Evolutionary conservation across 2,888 invertebrate species (phyloP).

Genomic region (Pammene fasciana): DNA sequence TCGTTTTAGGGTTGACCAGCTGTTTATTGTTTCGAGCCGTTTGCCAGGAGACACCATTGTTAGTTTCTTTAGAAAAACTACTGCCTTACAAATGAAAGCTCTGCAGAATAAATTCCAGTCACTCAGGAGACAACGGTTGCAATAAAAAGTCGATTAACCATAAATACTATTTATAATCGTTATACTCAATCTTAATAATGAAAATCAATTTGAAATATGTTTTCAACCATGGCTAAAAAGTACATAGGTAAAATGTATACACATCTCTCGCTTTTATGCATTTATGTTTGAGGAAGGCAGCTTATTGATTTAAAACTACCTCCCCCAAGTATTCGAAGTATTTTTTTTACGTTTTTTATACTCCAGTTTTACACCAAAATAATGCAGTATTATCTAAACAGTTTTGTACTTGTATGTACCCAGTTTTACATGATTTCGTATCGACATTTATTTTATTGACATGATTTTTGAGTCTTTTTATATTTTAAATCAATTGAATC

Average conservation of each 20-base stretch:
- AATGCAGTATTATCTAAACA: constrained; percentile 36
- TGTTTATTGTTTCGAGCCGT: too few relatives aligned
- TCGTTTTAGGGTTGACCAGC: too few relatives aligned
- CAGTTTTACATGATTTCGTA: constrained; percentile 10
- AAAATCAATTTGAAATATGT: neutral
- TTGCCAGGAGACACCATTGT: too few relatives aligned
- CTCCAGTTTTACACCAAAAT: constrained; percentile 32
- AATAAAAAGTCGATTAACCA: too few relatives aligned
- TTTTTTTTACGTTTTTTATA: constrained; percentile 37
- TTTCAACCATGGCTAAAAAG: neutral
- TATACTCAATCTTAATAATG: neutral
- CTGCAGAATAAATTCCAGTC: too few relatives aligned
- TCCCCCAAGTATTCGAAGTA: constrained; percentile 39
- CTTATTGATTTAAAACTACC: constrained; percentile 39
- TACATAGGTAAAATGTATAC: constrained; percentile 1
- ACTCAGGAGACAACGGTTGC: neutral
- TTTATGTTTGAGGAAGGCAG: constrained; percentile 33
- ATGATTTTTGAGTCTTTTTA: constrained; percentile 9
- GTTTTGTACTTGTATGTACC: constrained; percentile 24
- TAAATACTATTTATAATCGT: too few relatives aligned
- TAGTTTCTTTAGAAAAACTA: too few relatives aligned
- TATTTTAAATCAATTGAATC: constrained; percentile 6
- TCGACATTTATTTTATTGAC: constrained; percentile 14
- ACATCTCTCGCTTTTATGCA: constrained; percentile 23
- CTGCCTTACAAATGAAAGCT: too few relatives aligned